Evolutionary conservation across 2,888 invertebrate genomes (phyloP).

Genomic region (Drosophila hamatofila): DNA sequence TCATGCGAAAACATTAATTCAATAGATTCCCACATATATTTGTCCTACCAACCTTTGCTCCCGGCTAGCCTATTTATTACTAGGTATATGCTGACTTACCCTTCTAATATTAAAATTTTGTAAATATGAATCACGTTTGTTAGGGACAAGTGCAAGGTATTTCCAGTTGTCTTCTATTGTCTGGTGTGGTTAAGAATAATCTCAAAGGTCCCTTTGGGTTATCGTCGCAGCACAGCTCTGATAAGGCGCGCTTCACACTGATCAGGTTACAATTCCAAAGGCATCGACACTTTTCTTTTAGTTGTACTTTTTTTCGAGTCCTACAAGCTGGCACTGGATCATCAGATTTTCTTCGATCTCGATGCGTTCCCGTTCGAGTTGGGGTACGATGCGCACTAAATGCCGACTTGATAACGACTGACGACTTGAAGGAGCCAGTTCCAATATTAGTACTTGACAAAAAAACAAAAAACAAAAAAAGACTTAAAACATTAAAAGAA

Average conservation of each 20-base stretch:
- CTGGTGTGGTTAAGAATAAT: slow-evolving; percentile 1
- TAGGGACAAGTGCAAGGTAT: slow-evolving; percentile 23
- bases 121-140: slow-evolving; percentile 25
- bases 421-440: slow-evolving; percentile 47
- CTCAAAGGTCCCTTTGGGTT: slow-evolving; percentile 44
- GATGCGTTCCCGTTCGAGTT: background rate
- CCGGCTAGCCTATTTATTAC: background rate
- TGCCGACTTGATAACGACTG: slow-evolving; percentile 80
- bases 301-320: slow-evolving; percentile 21
- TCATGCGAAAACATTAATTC: too few species aligned
- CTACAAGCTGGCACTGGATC: slow-evolving; percentile 20
- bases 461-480: slow-evolving; percentile 12
- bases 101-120: background rate
- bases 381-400: slow-evolving; percentile 54
- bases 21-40: background rate
- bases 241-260: slow-evolving; percentile 31
- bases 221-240: slow-evolving; percentile 25
- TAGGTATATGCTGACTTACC: background rate
- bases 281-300: slow-evolving; percentile 4
- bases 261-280: slow-evolving; percentile 27
- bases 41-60: too few species aligned
- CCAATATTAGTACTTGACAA: slow-evolving; percentile 36
- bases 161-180: slow-evolving; percentile 11
- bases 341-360: slow-evolving; percentile 14
- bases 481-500: slow-evolving; percentile 27